These are phyloP conservation scores for Pseudorectes ferrugineus DNA, from an alignment of 2,113 vertebrate species.

Conservation along the genomic window DNA sequence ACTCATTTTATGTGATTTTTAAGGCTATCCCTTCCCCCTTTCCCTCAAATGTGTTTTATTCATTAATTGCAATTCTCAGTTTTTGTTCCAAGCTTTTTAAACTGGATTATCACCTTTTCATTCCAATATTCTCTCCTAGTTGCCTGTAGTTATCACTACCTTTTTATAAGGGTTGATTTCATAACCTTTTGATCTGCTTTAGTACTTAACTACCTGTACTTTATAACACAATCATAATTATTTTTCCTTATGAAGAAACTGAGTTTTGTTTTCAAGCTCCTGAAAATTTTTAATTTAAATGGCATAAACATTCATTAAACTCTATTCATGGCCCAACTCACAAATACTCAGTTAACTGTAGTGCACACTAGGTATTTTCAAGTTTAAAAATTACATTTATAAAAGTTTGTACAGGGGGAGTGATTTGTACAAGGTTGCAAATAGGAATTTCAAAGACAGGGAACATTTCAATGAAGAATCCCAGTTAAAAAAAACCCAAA, in stretches of 20 bases:
- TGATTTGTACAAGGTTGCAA: not conserved
- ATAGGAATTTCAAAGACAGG: not conserved
- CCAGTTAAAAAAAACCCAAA: not conserved
- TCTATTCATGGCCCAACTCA: not conserved
- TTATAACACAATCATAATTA: not conserved
- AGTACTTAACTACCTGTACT: not conserved
- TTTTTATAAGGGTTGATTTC: slow-evolving; percentile 16
- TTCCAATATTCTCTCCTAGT: not conserved
- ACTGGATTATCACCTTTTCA: slow-evolving; percentile 57
- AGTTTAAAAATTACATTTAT: not conserved
- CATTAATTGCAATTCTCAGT: not conserved
- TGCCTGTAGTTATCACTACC: not conserved
- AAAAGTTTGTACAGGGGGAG: not conserved
- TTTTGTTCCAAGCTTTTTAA: slow-evolving; percentile 5
- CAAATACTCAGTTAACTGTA: not conserved
- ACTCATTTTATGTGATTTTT: slow-evolving; percentile 34
- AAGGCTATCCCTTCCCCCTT: slow-evolving; percentile 6
- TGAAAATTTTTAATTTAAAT: not conserved
- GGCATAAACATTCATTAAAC: not conserved
- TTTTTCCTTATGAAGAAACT: not conserved
- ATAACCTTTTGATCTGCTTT: slow-evolving; percentile 36
- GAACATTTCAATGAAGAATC: not conserved
- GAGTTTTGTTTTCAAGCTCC: not conserved
- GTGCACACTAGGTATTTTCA: not conserved
- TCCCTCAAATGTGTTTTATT: slow-evolving; percentile 30